Conservation (phyloP, 2,797 vertebrate species). For the Xenentodon cancila region DNA sequence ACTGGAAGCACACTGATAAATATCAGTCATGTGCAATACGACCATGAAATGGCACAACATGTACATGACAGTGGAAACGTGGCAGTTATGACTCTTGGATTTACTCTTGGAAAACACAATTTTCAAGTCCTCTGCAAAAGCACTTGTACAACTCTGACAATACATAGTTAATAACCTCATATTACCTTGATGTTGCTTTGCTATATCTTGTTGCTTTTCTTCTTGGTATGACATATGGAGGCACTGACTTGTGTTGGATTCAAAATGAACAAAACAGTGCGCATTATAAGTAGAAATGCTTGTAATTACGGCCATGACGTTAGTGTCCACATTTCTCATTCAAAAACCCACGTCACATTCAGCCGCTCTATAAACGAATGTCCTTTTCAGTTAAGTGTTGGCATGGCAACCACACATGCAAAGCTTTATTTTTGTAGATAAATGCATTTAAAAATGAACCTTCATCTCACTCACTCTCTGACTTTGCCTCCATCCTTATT, state of each 20-base stretch:
- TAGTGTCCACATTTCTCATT: slow-evolving; percentile 14
- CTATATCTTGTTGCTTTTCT: no score
- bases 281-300: no score
- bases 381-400: slow-evolving; percentile 35
- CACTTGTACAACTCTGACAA: no score
- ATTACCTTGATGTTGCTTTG: no score
- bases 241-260: no score
- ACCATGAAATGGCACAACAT: neutral
- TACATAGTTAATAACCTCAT: no score
- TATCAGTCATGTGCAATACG: neutral
- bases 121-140: neutral
- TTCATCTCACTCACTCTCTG: slow-evolving; percentile 4
- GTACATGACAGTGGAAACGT: neutral
- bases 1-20: neutral
- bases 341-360: slow-evolving; percentile 31
- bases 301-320: neutral
- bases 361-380: slow-evolving; percentile 29
- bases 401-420: slow-evolving; percentile 69
- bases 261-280: no score
- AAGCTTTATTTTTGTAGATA: slow-evolving; percentile 10
- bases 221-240: no score
- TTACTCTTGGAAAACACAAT: neutral
- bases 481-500: slow-evolving; percentile 35
- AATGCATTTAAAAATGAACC: slow-evolving; percentile 28
- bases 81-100: neutral